Base-by-base conservation (phyloP, 2,113 vertebrate genomes). In the Urocitellus parryii region DNA sequence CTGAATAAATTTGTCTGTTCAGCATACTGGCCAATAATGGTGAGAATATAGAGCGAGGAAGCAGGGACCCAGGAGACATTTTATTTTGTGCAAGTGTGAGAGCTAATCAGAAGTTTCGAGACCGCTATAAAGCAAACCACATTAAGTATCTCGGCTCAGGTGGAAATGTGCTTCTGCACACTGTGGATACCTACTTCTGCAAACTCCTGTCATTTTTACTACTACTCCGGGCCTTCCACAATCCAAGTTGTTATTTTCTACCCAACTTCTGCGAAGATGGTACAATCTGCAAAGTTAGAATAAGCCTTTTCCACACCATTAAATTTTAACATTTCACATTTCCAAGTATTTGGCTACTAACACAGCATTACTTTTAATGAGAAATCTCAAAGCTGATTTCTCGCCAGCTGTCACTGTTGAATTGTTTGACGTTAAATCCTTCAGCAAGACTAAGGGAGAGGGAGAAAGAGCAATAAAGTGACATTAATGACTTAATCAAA, bases 281-380 rank as follows among this genome's bases (percentile, higher is more conserved):
- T 94, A 97, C 91, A 95, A 85, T 94, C 92, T 85, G 56, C 6
- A 97, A 97, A 98, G 97, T 95, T 96, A 95, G 95, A 98, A 91
- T 77, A 97, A 98, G 74, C 90, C 70, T 98, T 98, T 98, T 98
- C 95, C 77, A 85, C 96, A 73, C 98, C 76, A 87, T 98, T 98
- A 98, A 97, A 97, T 98, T 98, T 98, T 98, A 98, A 95, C 81
- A 83, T 98, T 98, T 98, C 95, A 97, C 97, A 93, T 98, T 98
- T 98, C 97, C 94, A 96, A 97, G 93, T 98, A 91, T 98, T 98
- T 98, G 98, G 98, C 97, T 98, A 97, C 98, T 98, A 98, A 98
- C 93, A 92, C 94, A 96, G 94, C 96, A 98, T 98, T 98, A 98
- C 97, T 98, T 98, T 98, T 98, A 98, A 98, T 98, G 98, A 98